Conservation (phyloP, 2,888 invertebrate species). For the Apotomis betuletana region DNA sequence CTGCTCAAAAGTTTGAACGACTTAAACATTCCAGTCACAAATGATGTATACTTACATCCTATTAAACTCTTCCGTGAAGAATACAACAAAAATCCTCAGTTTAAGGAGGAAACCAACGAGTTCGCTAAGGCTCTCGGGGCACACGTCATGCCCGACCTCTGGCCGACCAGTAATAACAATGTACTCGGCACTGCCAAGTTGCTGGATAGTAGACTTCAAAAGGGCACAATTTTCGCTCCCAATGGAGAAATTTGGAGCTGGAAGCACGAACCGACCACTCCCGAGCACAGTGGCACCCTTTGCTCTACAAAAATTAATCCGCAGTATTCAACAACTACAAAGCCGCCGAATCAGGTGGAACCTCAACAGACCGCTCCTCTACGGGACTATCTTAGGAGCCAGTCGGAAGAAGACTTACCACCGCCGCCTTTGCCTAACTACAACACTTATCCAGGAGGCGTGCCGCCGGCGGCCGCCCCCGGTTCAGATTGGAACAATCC, state of each 20-base stretch:
- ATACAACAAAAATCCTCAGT: conserved; percentile 79
- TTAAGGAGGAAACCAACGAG: conserved; percentile 81
- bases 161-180: conserved; percentile 73
- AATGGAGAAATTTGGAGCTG: conserved; percentile 82
- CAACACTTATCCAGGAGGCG: conserved; percentile 73
- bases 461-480: conserved; percentile 48
- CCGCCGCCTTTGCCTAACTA: conserved; percentile 78
- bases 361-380: conserved; percentile 77
- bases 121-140: conserved; percentile 77
- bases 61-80: conserved; percentile 82
- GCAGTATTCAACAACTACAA: conserved; percentile 74
- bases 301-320: conserved; percentile 78
- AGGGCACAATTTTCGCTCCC: conserved; percentile 80
- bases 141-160: conserved; percentile 74
- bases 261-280: conserved; percentile 79
- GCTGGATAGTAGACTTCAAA: conserved; percentile 73
- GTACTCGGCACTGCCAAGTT: conserved; percentile 71
- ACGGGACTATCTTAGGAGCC: conserved; percentile 68
- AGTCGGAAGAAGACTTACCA: conserved; percentile 71
- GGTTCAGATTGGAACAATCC: conserved; percentile 61
- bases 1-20: conserved; percentile 81
- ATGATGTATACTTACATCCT: conserved; percentile 82
- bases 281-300: conserved; percentile 75
- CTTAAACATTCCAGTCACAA: conserved; percentile 77
- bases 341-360: conserved; percentile 74